Conservation (phyloP, 2,113 vertebrate species). For the Sorex fumeus region DNA sequence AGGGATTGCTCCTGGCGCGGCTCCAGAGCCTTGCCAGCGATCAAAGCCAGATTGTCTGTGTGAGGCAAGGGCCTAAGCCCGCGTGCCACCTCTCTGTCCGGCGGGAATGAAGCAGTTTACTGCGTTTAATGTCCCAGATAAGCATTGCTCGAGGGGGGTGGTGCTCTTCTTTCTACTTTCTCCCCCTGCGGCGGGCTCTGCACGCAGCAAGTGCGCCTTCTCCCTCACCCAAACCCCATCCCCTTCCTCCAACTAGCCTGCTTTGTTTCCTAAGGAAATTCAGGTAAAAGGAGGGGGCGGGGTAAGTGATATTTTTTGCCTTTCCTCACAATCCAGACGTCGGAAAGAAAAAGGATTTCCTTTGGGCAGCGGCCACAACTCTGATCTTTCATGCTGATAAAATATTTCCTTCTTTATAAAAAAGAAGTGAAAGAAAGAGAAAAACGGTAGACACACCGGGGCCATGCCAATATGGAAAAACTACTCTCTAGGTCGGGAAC, state of each 20-base stretch:
- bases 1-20: too few relatives aligned
- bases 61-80: too few relatives aligned
- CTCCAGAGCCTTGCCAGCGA: too few relatives aligned
- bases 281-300: slow-evolving; percentile 66
- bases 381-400: slow-evolving; percentile 79
- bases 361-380: slow-evolving; percentile 71
- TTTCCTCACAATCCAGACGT: slow-evolving; percentile 73
- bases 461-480: too few relatives aligned
- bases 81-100: too few relatives aligned
- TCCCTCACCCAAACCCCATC: background rate
- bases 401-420: slow-evolving; percentile 67
- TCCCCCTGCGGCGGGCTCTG: background rate
- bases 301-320: slow-evolving; percentile 67
- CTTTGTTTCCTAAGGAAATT: slow-evolving; percentile 74
- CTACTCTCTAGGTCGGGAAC: background rate
- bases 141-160: background rate
- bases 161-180: background rate
- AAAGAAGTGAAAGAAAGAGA: slow-evolving; percentile 41
- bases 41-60: too few relatives aligned
- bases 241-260: background rate
- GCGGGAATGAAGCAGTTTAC: too few relatives aligned
- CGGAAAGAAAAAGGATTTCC: slow-evolving; percentile 76
- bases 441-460: slow-evolving; percentile 53
- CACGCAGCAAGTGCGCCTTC: background rate
- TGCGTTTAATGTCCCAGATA: background rate